A percentile compares a stretch with the other conserved stretches of the same genome.
phyloP scores from a whole-genome alignment of 64 coral and sea anemone genomes.

The Astreopora myriophthalma region DNA sequence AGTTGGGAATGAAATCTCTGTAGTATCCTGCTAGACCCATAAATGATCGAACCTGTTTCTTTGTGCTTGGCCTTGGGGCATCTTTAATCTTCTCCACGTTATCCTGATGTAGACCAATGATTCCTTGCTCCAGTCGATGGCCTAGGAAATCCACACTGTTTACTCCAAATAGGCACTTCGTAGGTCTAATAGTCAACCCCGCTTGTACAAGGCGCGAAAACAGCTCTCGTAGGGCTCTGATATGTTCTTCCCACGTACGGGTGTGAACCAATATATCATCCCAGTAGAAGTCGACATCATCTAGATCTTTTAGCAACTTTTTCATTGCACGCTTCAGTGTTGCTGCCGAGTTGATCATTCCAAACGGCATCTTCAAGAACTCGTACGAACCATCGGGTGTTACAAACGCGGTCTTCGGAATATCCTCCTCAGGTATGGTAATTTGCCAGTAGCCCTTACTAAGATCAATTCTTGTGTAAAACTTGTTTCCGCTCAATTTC shows the following conservation, averaged over 20 bases:
- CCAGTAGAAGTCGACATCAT: too few species aligned
- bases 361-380: too few species aligned
- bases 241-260: too few species aligned
- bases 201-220: neutral
- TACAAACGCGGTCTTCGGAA: neutral
- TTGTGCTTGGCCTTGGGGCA: constrained; percentile 11
- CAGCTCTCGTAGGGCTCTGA: too few species aligned
- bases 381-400: constrained; percentile 22
- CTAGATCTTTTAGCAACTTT: neutral
- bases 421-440: neutral
- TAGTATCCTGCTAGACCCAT: constrained; percentile 46
- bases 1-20: constrained; percentile 58
- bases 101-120: constrained; percentile 20
- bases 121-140: constrained; percentile 10
- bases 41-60: constrained; percentile 44
- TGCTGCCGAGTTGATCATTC: too few species aligned
- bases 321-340: constrained; percentile 45
- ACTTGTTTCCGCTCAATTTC: constrained; percentile 16
- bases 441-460: constrained; percentile 74
- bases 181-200: constrained; percentile 5
- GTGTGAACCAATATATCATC: too few species aligned
- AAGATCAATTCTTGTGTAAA: constrained; percentile 31
- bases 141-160: constrained; percentile 29
- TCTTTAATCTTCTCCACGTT: constrained; percentile 18
- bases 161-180: too few species aligned